A percentile compares a stretch with the other conserved stretches of the same genome.
phyloP scores from a whole-genome alignment of 1,140 invertebrate genomes.

The Coenobita brevimanus region DNA sequence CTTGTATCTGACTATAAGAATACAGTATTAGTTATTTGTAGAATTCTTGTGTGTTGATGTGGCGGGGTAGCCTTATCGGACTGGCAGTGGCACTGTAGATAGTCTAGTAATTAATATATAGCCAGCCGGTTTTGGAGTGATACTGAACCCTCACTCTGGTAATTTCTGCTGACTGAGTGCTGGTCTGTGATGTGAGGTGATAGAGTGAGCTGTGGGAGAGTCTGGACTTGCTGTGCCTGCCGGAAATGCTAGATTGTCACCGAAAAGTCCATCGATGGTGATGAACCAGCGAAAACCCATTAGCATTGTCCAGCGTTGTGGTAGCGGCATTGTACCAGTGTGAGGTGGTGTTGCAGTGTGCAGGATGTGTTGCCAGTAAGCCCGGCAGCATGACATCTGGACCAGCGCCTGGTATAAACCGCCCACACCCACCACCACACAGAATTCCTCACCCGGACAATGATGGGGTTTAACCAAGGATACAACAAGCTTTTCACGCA shows the following conservation, averaged over 20 bases:
- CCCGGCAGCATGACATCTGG: conserved; percentile 10
- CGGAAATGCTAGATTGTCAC: no score
- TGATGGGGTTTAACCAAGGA: conserved; percentile 69
- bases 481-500: conserved; percentile 69
- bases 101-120: background rate
- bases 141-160: background rate
- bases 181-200: background rate
- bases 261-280: no score
- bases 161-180: no score
- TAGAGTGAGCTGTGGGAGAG: no score
- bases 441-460: conserved; percentile 30
- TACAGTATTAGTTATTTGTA: background rate
- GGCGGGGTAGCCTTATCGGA: background rate
- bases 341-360: no score
- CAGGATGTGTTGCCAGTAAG: no score
- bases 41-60: background rate
- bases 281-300: no score
- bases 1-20: conserved; percentile 1
- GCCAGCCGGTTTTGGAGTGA: background rate
- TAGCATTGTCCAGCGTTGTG: no score
- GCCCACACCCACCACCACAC: conserved; percentile 21
- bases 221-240: no score
- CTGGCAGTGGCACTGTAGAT: no score
- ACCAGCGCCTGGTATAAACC: background rate
- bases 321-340: no score